Percentiles rank a stretch among this genome's conserved stretches.
Conservation (phyloP, 2,888 invertebrate species). For the Chrysolina americana region DNA sequence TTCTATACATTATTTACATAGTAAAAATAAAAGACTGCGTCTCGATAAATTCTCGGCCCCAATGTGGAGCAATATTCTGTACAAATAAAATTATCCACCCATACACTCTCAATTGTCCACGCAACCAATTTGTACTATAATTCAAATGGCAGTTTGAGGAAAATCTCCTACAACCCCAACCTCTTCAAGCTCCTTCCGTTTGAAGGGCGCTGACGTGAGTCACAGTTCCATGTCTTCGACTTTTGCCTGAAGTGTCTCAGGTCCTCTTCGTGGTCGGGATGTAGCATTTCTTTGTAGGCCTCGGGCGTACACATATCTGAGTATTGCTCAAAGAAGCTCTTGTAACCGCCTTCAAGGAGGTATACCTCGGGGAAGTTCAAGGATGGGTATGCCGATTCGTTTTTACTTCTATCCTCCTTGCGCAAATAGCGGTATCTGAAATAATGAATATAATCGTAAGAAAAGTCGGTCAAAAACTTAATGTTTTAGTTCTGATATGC, state of each 20-base stretch:
- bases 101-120: slow-evolving; percentile 40
- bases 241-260: slow-evolving; percentile 83
- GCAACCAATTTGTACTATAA: slow-evolving; percentile 50
- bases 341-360: slow-evolving; percentile 92
- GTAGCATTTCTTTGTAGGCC: slow-evolving; percentile 88
- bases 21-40: slow-evolving; percentile 44
- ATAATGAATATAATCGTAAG: slow-evolving; percentile 40
- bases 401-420: slow-evolving; percentile 84
- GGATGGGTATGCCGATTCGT: slow-evolving; percentile 86
- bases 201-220: slow-evolving; percentile 60
- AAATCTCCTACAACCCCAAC: slow-evolving; percentile 50
- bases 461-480: neutral
- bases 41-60: slow-evolving; percentile 40
- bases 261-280: slow-evolving; percentile 82
- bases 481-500: too few relatives aligned
- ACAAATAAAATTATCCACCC: slow-evolving; percentile 43
- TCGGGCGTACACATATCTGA: slow-evolving; percentile 80
- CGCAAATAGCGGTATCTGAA: slow-evolving; percentile 86
- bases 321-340: slow-evolving; percentile 82
- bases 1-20: slow-evolving; percentile 48
- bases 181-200: slow-evolving; percentile 50
- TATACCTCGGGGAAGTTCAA: slow-evolving; percentile 95
- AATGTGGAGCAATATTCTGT: slow-evolving; percentile 52
- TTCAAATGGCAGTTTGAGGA: slow-evolving; percentile 35
- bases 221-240: slow-evolving; percentile 82